phyloP scores from a whole-genome alignment of 2,113 vertebrate species.

The Alethe diademata region DNA sequence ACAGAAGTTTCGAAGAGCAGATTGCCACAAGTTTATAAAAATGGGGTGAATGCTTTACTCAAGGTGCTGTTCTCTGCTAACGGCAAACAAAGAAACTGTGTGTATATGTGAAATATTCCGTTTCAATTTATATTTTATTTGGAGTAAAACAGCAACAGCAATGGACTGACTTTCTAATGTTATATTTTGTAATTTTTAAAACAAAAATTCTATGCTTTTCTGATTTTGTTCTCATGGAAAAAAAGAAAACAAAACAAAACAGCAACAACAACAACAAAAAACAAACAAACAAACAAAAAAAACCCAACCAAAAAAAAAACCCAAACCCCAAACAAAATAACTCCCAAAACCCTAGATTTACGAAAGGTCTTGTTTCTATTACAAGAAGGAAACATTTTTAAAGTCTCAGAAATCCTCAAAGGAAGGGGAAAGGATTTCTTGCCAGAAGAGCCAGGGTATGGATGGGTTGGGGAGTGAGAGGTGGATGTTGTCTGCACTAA shows the following conservation, averaged over 20 bases:
- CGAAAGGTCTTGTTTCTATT: neutral
- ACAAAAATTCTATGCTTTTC: neutral
- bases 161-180: neutral
- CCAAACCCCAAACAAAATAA: accelerated
- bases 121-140: neutral
- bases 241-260: accelerated
- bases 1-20: neutral
- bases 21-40: neutral
- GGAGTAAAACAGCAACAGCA: neutral
- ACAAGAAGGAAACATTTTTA: neutral
- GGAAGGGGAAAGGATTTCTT: neutral
- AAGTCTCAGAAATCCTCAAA: neutral
- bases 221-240: accelerated
- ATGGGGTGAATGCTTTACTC: neutral
- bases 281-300: no score
- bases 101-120: neutral
- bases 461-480: no score
- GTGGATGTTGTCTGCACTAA: neutral
- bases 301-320: no score
- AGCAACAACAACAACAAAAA: no score
- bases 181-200: neutral
- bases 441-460: neutral
- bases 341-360: neutral
- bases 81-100: neutral
- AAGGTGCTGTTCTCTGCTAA: neutral